These are phyloP conservation scores for Papilio polytes DNA, from an alignment of 1,140 invertebrate species.

Conservation along the genomic window DNA sequence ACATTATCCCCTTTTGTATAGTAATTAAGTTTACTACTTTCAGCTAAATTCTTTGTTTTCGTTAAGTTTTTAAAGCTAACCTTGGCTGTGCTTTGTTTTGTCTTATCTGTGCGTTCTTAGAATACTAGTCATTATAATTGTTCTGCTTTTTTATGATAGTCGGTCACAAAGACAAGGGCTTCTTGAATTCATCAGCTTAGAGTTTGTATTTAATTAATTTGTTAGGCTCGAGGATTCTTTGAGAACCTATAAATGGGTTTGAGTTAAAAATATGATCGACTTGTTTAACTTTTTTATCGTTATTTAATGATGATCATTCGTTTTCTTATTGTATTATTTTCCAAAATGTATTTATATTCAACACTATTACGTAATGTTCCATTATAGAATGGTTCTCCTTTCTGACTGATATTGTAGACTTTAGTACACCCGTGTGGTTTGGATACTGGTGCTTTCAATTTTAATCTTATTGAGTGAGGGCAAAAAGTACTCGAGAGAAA, in stretches of 20 bases:
- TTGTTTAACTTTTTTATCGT: too few species aligned
- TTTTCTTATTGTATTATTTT: too few species aligned
- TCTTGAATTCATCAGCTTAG: neutral
- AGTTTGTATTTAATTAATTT: neutral
- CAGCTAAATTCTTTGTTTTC: constrained; percentile 5
- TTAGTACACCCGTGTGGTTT: neutral
- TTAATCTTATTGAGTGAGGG: constrained; percentile 12
- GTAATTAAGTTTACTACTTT: neutral
- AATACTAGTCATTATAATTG: neutral
- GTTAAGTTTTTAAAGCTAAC: neutral
- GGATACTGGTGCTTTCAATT: neutral
- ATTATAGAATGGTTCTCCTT: neutral
- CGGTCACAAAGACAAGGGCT: neutral
- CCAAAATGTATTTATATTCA: neutral
- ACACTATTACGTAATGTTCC: neutral
- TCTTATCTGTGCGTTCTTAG: constrained; percentile 14
- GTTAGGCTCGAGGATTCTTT: too few species aligned
- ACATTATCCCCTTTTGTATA: too few species aligned
- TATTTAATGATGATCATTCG: too few species aligned
- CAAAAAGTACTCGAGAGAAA: constrained; percentile 15
- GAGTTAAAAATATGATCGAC: too few species aligned
- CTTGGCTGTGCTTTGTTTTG: neutral
- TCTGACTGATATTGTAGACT: neutral
- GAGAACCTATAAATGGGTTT: too few species aligned
- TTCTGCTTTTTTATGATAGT: constrained; percentile 1